Conservation (phyloP, 2,797 vertebrate species). For the Phrynocephalus guinanensis region DNA sequence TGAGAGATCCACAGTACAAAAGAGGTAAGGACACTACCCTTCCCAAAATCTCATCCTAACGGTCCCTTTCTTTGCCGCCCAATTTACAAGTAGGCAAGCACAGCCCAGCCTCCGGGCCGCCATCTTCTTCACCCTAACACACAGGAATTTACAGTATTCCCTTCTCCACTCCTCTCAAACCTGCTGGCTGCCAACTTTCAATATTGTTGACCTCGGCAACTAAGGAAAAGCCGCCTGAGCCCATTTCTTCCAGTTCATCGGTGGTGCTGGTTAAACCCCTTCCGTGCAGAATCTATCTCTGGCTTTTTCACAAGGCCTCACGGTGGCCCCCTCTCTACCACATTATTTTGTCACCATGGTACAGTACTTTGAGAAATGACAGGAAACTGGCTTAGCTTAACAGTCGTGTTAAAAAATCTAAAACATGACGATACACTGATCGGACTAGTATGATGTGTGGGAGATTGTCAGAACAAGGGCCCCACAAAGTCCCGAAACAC, state of each 20-base stretch:
- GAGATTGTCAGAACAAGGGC: not conserved
- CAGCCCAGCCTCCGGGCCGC: not conserved
- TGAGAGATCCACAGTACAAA: not conserved
- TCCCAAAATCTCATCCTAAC: not conserved
- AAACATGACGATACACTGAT: not conserved
- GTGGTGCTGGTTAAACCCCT: not conserved
- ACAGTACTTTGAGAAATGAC: not conserved
- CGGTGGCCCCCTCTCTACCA: not conserved
- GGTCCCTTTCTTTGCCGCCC: not conserved
- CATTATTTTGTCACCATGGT: slow-evolving; percentile 7
- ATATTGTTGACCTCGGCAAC: not conserved
- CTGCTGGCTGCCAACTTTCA: too few relatives aligned
- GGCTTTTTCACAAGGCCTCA: slow-evolving; percentile 12
- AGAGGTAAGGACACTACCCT: not conserved
- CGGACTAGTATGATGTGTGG: not conserved
- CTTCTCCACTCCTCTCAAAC: too few relatives aligned
- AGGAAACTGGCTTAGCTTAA: not conserved
- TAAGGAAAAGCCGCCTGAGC: slow-evolving; percentile 5
- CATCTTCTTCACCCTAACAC: not conserved
- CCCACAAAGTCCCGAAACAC: not conserved
- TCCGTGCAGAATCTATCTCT: not conserved
- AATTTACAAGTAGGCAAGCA: not conserved
- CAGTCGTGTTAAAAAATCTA: not conserved
- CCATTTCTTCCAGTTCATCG: not conserved
- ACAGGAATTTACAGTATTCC: too few relatives aligned